Base-by-base conservation (phyloP, 2,797 vertebrate species). In the Alauda arvensis region DNA sequence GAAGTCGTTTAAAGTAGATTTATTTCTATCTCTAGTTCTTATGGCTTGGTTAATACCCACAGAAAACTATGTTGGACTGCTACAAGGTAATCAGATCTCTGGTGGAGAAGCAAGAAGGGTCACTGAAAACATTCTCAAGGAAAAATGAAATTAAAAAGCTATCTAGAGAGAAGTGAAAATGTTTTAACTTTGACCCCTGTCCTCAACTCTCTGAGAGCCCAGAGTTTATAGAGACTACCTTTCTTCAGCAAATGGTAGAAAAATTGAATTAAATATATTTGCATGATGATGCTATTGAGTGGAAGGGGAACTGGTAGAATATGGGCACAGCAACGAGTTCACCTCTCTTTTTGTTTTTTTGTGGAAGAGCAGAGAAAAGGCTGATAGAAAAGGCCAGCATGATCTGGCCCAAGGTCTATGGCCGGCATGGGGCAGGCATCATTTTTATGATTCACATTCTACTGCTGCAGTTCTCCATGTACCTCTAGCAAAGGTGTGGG, bases 31-130 rank as follows among this genome's bases (percentile, higher is more conserved):
- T 70, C 49, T 70, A 39, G 23, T 67, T 87, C 67, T 83, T 65
- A 81, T 24, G 53, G 45, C 17, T 91, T 83, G n/a, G 87, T 90
- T 89, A 74, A 77, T 85, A 90, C 40, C 10, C 3, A 65, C 39
- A 82, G 82, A 93, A 92, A 77, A 86, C 42, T 43, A 77, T 57
- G 42, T 18, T 77, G 83, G 83, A 80, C 66, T 80, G 46, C 74
- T 84, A 76, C 43, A 51, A 46, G 49, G 51, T 85, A 91, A 89
- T 70, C 80, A 67, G 69, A 78, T 77, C 34, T 69, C 67, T 61
- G 28, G 15, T 53, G 20, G 34, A 86, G 90, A 91, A 91, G 75
- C 33, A 74, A 66, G 59, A 78, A 69, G 67, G 34, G 42, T 59
- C 39, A 67, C 28, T 25, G 77, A 86, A 82, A 48, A 74, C 18